These are phyloP conservation scores for Tinea semifulvella DNA, from an alignment of 2,888 invertebrate species.

Conservation along the genomic window DNA sequence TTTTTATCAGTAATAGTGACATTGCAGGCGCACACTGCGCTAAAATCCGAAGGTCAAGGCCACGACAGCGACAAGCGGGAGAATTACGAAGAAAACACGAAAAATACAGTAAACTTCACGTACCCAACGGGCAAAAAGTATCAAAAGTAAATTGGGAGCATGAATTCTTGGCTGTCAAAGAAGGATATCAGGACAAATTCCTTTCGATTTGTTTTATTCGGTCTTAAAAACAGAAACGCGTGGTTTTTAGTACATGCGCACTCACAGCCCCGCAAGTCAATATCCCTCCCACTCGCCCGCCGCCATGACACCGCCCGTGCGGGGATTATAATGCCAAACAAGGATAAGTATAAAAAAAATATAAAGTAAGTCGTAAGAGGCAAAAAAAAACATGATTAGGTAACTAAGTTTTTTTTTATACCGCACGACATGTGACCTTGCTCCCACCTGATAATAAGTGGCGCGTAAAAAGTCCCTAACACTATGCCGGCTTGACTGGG, in stretches of 20 bases:
- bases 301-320: conserved; percentile 53
- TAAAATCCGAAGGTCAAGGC: conserved; percentile 17
- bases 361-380: too few species aligned
- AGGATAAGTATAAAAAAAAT: too few species aligned
- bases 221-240: conserved; percentile 56
- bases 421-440: too few species aligned
- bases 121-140: background rate
- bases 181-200: conserved; percentile 10
- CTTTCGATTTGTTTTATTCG: conserved; percentile 10
- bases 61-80: conserved; percentile 5
- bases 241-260: conserved; percentile 46
- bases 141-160: background rate
- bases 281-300: conserved; percentile 58
- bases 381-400: too few species aligned
- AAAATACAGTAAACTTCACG: background rate
- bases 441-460: too few species aligned
- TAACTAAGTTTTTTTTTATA: too few species aligned
- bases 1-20: background rate
- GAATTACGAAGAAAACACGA: background rate
- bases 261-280: conserved; percentile 56
- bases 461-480: too few species aligned
- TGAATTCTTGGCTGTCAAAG: conserved; percentile 7
- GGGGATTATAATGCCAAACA: conserved; percentile 28
- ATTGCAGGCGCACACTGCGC: conserved; percentile 14
- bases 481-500: too few species aligned